A percentile compares a stretch with the other conserved stretches of the same genome.
Conservation (phyloP, 2,888 invertebrate species). For the Mycalesis mineus region DNA sequence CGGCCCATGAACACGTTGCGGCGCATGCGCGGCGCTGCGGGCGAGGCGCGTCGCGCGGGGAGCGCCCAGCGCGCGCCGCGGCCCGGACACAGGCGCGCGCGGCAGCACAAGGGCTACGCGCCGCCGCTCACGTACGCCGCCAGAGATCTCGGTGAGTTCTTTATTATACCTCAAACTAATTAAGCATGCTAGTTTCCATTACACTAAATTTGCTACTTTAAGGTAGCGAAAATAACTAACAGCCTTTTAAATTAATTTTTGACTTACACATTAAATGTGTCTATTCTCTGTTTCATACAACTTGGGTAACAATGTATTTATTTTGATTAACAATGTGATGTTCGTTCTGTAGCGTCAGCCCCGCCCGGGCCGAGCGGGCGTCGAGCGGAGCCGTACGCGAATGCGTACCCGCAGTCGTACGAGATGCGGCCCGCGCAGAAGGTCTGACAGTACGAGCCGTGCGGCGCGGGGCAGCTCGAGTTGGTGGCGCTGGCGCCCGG, state of each 20-base stretch:
- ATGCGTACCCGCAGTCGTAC: slow-evolving; percentile 84
- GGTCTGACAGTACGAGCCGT: slow-evolving; percentile 75
- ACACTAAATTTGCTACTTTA: too few relatives aligned
- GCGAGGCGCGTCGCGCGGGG: slow-evolving; percentile 37
- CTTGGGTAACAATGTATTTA: too few relatives aligned
- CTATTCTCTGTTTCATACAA: too few relatives aligned
- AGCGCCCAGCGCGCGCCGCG: slow-evolving; percentile 44
- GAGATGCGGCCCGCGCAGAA: slow-evolving; percentile 87
- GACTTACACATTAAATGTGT: too few relatives aligned
- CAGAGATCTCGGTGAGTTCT: slow-evolving; percentile 58
- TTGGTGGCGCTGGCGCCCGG: slow-evolving; percentile 63
- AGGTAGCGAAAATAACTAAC: too few relatives aligned
- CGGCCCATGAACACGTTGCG: slow-evolving; percentile 94
- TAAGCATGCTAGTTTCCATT: too few relatives aligned
- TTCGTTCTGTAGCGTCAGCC: slow-evolving; percentile 55
- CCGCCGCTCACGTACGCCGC: slow-evolving; percentile 52
- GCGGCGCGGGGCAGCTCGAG: slow-evolving; percentile 52
- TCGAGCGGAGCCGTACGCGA: slow-evolving; percentile 83
- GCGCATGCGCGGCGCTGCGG: slow-evolving; percentile 81
- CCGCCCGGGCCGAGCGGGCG: slow-evolving; percentile 69
- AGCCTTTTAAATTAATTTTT: too few relatives aligned
- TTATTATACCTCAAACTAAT: not conserved
- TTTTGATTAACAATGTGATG: not conserved
- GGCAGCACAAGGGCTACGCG: slow-evolving; percentile 62
- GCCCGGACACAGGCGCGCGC: slow-evolving; percentile 51